A percentile compares a stretch with the other conserved stretches of the same genome.
Evolutionary conservation across 2,113 vertebrate species (phyloP).

Genomic region (Chloropsis cyanopogon): DNA sequence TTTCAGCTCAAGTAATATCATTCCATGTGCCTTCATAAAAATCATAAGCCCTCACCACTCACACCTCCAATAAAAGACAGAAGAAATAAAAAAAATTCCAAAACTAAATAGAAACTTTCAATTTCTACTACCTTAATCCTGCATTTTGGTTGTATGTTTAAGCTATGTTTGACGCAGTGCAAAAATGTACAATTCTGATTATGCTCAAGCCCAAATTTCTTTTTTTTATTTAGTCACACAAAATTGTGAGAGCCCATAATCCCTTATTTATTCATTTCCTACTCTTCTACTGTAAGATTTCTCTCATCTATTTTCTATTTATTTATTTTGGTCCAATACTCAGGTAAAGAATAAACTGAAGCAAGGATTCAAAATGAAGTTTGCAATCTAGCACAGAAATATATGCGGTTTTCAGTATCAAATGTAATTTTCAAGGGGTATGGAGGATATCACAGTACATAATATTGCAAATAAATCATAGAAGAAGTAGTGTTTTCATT

Average conservation of each 20-base stretch:
- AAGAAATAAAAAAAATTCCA: neutral
- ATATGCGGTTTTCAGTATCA: neutral
- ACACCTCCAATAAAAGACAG: neutral
- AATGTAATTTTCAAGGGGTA: neutral
- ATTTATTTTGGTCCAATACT: neutral
- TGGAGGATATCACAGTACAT: neutral
- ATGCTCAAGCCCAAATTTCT: neutral
- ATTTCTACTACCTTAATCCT: neutral
- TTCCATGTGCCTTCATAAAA: neutral
- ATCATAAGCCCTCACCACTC: fast-evolving
- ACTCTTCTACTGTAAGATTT: neutral
- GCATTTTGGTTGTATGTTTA: neutral
- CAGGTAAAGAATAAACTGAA: neutral
- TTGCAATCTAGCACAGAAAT: neutral
- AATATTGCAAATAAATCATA: neutral
- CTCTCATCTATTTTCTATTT: neutral
- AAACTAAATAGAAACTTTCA: neutral
- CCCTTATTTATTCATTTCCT: neutral
- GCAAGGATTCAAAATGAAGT: neutral
- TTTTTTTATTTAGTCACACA: neutral
- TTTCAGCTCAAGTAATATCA: neutral
- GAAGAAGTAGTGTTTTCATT: neutral
- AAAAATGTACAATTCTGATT: neutral
- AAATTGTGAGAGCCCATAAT: neutral
- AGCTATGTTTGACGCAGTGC: neutral